Evolutionary conservation across 2,888 invertebrate genomes (phyloP), one percentile per base, ranked within the genome.

Genomic region (Ectemnius continuus): DNA sequence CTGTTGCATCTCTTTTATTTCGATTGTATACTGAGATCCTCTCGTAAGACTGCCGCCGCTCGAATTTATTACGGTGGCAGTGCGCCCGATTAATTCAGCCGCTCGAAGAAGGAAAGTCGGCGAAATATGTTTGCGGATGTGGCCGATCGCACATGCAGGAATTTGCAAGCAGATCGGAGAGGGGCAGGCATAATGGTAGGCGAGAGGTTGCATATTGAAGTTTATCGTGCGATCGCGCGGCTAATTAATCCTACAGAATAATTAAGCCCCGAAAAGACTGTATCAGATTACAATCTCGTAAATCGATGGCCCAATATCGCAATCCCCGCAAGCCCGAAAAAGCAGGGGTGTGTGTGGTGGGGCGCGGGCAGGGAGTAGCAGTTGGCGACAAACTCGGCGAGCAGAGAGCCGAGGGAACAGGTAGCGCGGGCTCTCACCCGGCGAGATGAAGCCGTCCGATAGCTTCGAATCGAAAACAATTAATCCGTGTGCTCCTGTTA

Each of bases 241-340:
- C 59, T 66, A 58, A 66, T 66, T 66, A 66, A 66, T 66, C 58
- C 65, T 26, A 46, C 58, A 8, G 47, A 59, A 59, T 59, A 59
- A 66, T 65, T 65, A 57, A 65, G 28, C 58, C 20, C 45, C 52
- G 46, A 57, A 65, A 65, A 65, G 62, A 62, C 62, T 62, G 36
- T 57, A 65, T 57, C 65, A 58, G 65, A 58, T 52, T 48, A 48
- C 48, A 14, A n/a, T 62, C 47, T 52, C 62, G 62, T 62, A 62
- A 48, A 62, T 62, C 62, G 62, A 48, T 48, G 62, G 26, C 47
- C 46, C 46, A 20, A 61, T 61, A 61, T 61, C 61, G 23, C 36
- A 36, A 36, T 36, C 36, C 36, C 28, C 0, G 60, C 1, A 36
- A 28, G 6, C 60, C 28, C 60, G 20, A 8, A 59, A 59, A 28